Percentiles rank a stretch among this genome's conserved stretches.
These are phyloP conservation scores for Elachura formosa DNA, from an alignment of 2,113 vertebrate species.

Conservation along the genomic window DNA sequence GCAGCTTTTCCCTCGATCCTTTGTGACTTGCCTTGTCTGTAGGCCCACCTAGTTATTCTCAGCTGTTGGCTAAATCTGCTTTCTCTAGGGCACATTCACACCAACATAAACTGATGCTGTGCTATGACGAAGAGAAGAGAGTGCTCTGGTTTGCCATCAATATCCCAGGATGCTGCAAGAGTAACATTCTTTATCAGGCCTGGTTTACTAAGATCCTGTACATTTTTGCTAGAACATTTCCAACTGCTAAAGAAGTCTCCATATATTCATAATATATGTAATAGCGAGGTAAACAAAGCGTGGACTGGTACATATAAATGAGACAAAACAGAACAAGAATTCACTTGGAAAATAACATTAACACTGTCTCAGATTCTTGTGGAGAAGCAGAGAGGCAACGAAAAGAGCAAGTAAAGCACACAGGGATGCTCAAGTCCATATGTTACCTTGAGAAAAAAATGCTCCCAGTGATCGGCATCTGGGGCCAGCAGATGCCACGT, in stretches of 20 bases:
- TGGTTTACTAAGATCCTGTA: background rate
- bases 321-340: background rate
- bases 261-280: background rate
- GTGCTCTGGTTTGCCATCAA: background rate
- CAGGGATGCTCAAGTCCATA: background rate
- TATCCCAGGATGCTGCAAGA: background rate
- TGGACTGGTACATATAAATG: rapidly evolving
- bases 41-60: background rate
- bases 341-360: background rate
- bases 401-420: background rate
- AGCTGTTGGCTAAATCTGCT: background rate
- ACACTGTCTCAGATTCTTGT: background rate
- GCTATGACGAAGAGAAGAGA: background rate
- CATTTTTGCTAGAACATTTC: background rate
- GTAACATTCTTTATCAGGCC: background rate
- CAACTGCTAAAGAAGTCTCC: background rate
- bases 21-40: background rate
- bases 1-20: background rate
- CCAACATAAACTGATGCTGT: background rate
- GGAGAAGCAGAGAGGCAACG: background rate
- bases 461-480: background rate
- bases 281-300: background rate
- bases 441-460: background rate
- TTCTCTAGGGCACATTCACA: background rate
- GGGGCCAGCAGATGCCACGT: constrained; percentile 19